Base-by-base conservation (phyloP, 2,797 vertebrate genomes). In the Sternarchorhynchus goeldii region DNA sequence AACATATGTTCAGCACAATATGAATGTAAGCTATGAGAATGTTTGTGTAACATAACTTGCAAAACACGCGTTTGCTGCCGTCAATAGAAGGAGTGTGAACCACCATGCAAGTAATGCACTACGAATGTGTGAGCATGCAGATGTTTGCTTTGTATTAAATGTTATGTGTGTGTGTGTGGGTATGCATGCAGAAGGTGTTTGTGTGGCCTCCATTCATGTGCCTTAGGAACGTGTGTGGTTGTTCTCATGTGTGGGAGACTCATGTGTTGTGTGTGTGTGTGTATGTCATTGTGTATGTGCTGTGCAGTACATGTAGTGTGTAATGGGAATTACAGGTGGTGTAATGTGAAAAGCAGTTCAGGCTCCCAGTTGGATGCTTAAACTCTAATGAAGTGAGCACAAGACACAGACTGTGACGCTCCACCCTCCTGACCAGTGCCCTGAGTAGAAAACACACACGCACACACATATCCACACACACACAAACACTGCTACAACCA, bases 361-460 rank as follows among this genome's bases (percentile, higher is more conserved):
- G 45, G 85, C 82, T 91, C 92, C 91, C 92, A 75, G 83, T 65
- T 89, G 91, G 84, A 88, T 87, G 83, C 89, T 93, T 91, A 90
- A 93, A 90, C 75, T 89, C 83, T 90, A 93, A 93, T 94, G 92
- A 93, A 93, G 92, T 92, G 91, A 93, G 88, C 89, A 91, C 84
- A 88, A 90, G 87, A 90, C 89, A 85, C 83, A 83, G 90, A 91
- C 89, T 92, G 91, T 91, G 89, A 93, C 90, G 87, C 88, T 90
- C 90, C 88, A 29, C 87, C 89, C 72, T 20, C 81, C 69, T 29
- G 32, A 72, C 76, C 73, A 79, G 69, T 86, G 74, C 74, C 76
- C 67, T 6, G 56, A 82, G 58, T 65, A 31, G 83, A 89, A 90
- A 88, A 79, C 76, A 59, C 77, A 77, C 79, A 83, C 58, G 76